Evolutionary conservation across 1,140 invertebrate genomes (phyloP).

Genomic region (Calephelis virginiensis): DNA sequence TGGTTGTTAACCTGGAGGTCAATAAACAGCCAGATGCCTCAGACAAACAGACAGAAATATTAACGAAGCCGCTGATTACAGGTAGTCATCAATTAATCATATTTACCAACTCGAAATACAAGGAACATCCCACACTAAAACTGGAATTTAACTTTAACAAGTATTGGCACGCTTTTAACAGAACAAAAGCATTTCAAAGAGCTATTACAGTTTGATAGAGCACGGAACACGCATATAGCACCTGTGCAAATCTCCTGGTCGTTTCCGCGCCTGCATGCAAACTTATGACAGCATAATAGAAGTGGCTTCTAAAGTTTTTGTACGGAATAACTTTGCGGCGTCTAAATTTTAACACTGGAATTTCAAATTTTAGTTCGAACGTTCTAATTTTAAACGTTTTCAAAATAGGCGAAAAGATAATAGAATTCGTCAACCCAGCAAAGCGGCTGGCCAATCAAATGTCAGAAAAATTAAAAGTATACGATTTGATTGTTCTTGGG

Average conservation of each 20-base stretch:
- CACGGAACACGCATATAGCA: not conserved
- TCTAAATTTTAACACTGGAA: conserved; percentile 8
- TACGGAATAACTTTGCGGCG: conserved; percentile 1
- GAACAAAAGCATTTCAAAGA: conserved; percentile 24
- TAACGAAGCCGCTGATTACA: no score
- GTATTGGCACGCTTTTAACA: not conserved
- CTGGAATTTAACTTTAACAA: not conserved
- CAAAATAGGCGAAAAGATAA: no score
- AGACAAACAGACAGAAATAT: no score
- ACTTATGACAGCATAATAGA: conserved; percentile 16
- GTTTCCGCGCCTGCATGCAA: conserved; percentile 4
- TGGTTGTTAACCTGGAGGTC: no score
- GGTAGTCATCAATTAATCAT: no score
- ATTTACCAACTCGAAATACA: no score
- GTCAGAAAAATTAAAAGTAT: no score
- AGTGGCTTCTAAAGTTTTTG: conserved; percentile 12
- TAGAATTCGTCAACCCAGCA: no score
- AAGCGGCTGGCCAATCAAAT: no score
- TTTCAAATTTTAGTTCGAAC: conserved; percentile 14
- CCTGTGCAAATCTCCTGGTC: not conserved
- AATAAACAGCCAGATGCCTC: no score
- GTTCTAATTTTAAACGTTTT: not conserved
- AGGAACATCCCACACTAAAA: no score
- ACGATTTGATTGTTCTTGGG: no score
- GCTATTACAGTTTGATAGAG: conserved; percentile 3